phyloP scores from a whole-genome alignment of 1,140 invertebrate genomes.

The Cotesia vestalis region DNA sequence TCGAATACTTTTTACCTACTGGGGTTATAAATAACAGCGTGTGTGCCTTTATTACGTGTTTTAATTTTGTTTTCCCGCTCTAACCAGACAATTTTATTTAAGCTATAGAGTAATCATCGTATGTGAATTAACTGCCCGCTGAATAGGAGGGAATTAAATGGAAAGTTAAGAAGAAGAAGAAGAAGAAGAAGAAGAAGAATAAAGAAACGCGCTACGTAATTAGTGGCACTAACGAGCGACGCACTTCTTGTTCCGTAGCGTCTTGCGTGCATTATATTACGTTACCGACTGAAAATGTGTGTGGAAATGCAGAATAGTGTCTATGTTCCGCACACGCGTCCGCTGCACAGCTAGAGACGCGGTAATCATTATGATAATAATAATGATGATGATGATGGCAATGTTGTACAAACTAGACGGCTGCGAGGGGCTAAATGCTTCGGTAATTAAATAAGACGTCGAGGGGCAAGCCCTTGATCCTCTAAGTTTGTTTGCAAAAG shows the following conservation, averaged over 20 bases:
- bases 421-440: too few relatives aligned
- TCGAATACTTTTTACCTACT: too few relatives aligned
- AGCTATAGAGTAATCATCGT: slow-evolving; percentile 23
- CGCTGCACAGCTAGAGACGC: not conserved
- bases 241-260: slow-evolving; percentile 53
- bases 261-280: slow-evolving; percentile 38
- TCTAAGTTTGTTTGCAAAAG: not conserved
- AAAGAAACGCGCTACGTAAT: slow-evolving; percentile 47
- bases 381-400: too few relatives aligned
- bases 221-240: slow-evolving; percentile 58
- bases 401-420: too few relatives aligned
- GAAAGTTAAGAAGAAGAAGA: not conserved
- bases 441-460: too few relatives aligned
- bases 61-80: too few relatives aligned
- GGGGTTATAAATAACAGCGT: too few relatives aligned
- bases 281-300: slow-evolving; percentile 11
- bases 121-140: too few relatives aligned
- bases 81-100: slow-evolving; percentile 10
- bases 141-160: not conserved
- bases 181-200: slow-evolving; percentile 14
- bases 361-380: too few relatives aligned
- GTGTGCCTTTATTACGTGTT: too few relatives aligned
- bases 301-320: not conserved
- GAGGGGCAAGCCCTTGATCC: not conserved
- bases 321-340: slow-evolving; percentile 1